Base-by-base conservation (phyloP, 2,888 invertebrate genomes). In the Clusia tigrina region DNA sequence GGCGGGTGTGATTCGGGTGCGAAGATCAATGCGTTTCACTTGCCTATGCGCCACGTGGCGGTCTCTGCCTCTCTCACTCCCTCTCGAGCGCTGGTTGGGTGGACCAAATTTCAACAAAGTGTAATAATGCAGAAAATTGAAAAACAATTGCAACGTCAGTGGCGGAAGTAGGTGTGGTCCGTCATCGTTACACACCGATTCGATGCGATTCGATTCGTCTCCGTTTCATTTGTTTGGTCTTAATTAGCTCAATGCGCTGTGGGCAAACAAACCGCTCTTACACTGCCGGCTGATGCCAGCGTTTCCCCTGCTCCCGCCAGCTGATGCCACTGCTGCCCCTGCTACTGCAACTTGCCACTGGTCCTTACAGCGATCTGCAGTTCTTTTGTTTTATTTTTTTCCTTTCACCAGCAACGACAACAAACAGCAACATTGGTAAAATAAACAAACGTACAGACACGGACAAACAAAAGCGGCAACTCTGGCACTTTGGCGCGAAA, bases 61-160 rank as follows among this genome's bases (percentile, higher is more conserved):
- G 61, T 63, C 48, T 23, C 24, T 58, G 48, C 6, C 26, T 18
- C 17, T 23, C 32, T 51, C 20, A 53, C 37, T 26, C 2, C 52
- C 20, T 15, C 51, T 24, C 54, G 10, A 25, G 18, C 17, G 18
- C 20, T 51, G 24, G 51, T 57, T 24, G 57, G n/a, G n/a, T n/a
- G 22, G 62, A 62, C 54, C 25, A 66, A 73, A 78, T 72, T 74
- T 74, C 74, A 77, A 75, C 71, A 75, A 74, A 69, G 66, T 69
- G 72, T 81, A 81, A 81, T 81, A 81, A 81, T 78, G 81, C 81
- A 77, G 78, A 80, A 81, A 81, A 81, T 81, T 79, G 78, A 79
- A 77, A 78, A 75, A 77, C 76, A 77, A 78, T 77, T 64, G 67
- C 62, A 58, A 22, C 48, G 22, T 18, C 71, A 74, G 55, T 63